phyloP scores from a whole-genome alignment of 2,888 invertebrate species.

The Philereme transversata region DNA sequence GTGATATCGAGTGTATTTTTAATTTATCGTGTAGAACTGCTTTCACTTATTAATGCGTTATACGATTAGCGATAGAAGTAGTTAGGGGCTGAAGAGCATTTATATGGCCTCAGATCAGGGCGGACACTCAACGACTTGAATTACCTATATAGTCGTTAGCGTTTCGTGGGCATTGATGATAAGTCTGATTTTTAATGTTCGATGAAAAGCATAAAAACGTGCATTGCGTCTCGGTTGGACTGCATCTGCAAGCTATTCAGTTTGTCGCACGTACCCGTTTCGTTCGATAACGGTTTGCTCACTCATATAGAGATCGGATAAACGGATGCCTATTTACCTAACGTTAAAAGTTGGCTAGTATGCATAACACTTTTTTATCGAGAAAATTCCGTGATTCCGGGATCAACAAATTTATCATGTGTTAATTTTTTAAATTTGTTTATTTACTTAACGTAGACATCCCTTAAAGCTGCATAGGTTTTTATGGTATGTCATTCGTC shows the following conservation, averaged over 20 bases:
- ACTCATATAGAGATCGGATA: too few species aligned
- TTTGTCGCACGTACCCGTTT: conserved; percentile 55
- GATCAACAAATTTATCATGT: too few species aligned
- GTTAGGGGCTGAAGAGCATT: conserved; percentile 51
- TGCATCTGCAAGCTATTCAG: conserved; percentile 36
- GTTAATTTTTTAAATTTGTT: too few species aligned
- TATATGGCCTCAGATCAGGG: conserved; percentile 55
- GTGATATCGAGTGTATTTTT: conserved; percentile 78
- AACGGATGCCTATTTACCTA: too few species aligned
- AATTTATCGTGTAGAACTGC: conserved; percentile 63
- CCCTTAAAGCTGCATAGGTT: too few species aligned
- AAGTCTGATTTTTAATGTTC: conserved; percentile 54
- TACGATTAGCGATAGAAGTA: conserved; percentile 47
- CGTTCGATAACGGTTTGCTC: conserved; percentile 47
- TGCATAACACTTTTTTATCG: too few species aligned
- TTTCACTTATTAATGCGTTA: conserved; percentile 54
- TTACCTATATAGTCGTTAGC: conserved; percentile 39
- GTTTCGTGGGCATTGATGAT: conserved; percentile 53
- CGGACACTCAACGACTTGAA: conserved; percentile 38
- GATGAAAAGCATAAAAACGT: conserved; percentile 47
- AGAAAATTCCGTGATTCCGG: too few species aligned
- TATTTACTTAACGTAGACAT: too few species aligned
- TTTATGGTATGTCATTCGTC: too few species aligned
- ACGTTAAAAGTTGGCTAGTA: too few species aligned
- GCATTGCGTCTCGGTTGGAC: conserved; percentile 25